Percentiles rank a stretch among this genome's conserved stretches.
Evolutionary conservation across 1,140 invertebrate genomes (phyloP).

Genomic region (Stratiolaelaps scimitus): DNA sequence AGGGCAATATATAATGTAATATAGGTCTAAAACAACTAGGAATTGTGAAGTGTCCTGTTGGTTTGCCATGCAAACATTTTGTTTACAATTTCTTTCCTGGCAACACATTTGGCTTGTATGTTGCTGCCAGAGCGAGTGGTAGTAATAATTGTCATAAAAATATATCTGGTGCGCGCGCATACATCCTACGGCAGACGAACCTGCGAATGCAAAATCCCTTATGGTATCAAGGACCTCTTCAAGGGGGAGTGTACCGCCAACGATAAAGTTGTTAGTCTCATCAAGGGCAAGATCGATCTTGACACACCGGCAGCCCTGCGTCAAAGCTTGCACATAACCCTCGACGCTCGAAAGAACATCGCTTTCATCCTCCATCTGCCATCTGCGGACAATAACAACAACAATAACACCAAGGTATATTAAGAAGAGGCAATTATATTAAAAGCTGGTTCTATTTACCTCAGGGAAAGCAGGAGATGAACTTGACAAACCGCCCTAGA

Average conservation of each 20-base stretch:
- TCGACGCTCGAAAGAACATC: conserved; percentile 48
- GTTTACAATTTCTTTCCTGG: no score
- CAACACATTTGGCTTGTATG: no score
- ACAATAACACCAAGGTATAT: neutral
- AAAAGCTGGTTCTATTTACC: neutral
- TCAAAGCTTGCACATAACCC: conserved; percentile 45
- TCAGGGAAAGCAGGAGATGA: conserved; percentile 26
- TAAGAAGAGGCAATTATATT: neutral
- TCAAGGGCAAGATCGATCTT: conserved; percentile 36
- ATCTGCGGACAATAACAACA: conserved; percentile 38
- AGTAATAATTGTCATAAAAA: no score
- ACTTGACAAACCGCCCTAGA: no score
- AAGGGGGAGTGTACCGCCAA: conserved; percentile 49
- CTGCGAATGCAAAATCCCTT: conserved; percentile 48
- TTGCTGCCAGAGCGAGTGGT: no score
- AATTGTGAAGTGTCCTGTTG: no score
- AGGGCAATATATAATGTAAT: no score
- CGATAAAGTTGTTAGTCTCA: conserved; percentile 45
- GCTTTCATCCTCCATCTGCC: conserved; percentile 49
- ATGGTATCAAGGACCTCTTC: conserved; percentile 47
- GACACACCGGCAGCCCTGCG: conserved; percentile 44
- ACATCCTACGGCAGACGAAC: neutral
- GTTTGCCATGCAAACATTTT: no score
- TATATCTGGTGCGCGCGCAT: neutral
- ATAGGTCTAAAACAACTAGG: no score